These are phyloP conservation scores for Scyliorhinus canicula DNA, from an alignment of 2,797 vertebrate species.

Conservation along the genomic window DNA sequence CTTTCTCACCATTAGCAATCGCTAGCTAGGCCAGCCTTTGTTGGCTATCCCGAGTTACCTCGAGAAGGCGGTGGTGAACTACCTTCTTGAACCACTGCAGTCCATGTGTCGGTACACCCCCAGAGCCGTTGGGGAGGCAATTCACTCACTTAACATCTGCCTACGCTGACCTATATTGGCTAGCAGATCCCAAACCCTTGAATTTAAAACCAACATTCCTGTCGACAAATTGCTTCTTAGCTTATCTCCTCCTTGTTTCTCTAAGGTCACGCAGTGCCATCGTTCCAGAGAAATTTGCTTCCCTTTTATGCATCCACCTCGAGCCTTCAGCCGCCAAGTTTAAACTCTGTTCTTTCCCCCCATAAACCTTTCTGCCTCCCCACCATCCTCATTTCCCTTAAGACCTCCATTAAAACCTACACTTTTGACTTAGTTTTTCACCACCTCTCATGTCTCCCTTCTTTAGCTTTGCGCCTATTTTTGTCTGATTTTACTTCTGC, in stretches of 20 bases:
- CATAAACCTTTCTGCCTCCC: neutral
- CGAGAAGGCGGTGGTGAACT: too few relatives aligned
- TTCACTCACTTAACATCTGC: neutral
- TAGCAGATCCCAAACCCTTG: neutral
- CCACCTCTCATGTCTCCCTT: neutral
- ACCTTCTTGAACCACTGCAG: too few relatives aligned
- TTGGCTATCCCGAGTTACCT: too few relatives aligned
- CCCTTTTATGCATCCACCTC: neutral
- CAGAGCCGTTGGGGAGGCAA: too few relatives aligned
- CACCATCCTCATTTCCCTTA: neutral
- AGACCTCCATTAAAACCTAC: neutral
- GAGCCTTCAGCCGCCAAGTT: neutral
- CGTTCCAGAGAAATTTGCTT: neutral
- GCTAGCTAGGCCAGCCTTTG: too few relatives aligned
- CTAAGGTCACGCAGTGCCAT: too few relatives aligned
- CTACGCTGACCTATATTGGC: neutral
- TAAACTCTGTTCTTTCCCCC: neutral
- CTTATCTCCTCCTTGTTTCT: neutral
- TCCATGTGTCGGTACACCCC: too few relatives aligned
- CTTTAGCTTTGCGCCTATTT: neutral
- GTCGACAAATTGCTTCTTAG: neutral
- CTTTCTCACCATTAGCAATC: too few relatives aligned
- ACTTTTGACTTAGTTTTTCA: neutral
- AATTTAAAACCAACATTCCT: neutral
- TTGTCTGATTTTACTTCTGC: constrained; percentile 17